Evolutionary conservation across 2,113 vertebrate genomes (phyloP), one percentile per base, ranked within the genome.

Genomic region (Cavia aperea): DNA sequence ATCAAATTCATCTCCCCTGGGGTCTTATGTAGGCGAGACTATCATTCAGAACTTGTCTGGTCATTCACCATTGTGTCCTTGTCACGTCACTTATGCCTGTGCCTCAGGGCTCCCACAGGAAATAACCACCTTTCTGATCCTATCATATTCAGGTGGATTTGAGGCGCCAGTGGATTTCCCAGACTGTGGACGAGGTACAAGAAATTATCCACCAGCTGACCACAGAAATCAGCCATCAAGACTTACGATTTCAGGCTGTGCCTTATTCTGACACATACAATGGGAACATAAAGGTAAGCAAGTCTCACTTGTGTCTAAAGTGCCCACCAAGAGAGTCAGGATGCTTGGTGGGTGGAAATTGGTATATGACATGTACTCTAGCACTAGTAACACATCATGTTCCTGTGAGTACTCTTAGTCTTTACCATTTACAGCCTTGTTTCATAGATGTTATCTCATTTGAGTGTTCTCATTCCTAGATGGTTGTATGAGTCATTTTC

Each of bases 161-260:
- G 77, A 97, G 98, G 54, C 97, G 97, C 73, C 95, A 95, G 18
- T 88, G 95, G 84, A 95, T 98, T 60, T 98, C 98, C 85, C 98
- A 97, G 94, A 96, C 96, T 4, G 97, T 98, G 93, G 98, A 98
- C 63, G 98, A 98, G 89, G 98, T 98, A 18, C 98, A 98, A 95
- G 97, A 96, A 86, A 95, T 98, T 29, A 95, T 98, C 66, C 97
- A 98, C 82, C 94, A 95, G 21, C 93, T 99, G 94, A 99, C 98
- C 0, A 16, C 96, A 9, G 98, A 98, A 77, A 98, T 98, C 96
- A 98, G 98, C 94, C 88, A n/a, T 91, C 98, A 97, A 81, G 98
- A 98, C 16, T 33, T 92, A 4, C 96, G 98, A 62, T 99, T 99
- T 96, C 98, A 98, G 94, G 96, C 97, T 1, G 97, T 98, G 96